Base-by-base conservation (phyloP, 2,888 invertebrate species). In the Ceriagrion tenellum region DNA sequence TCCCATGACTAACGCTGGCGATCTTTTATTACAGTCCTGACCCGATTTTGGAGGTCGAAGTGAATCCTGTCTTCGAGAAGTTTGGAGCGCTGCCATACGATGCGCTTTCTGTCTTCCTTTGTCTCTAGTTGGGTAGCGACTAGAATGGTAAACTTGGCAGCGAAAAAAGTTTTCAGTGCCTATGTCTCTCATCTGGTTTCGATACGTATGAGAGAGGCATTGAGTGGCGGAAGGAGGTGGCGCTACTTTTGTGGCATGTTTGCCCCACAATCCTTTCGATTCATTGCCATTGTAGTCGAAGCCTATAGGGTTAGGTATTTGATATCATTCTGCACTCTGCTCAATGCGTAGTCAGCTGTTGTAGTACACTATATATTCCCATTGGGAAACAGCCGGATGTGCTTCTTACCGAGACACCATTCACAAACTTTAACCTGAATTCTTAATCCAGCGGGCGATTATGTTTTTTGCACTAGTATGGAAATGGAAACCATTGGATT, bases 21-120 rank as follows among this genome's bases (percentile, higher is more conserved):
- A 74, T 74, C 74, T 74, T 74, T 74, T 74, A 74, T 74, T 74
- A 74, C 30, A 74, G 74, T 30, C 74, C n/a, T 74, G 74, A 74
- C 74, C 74, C 74, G 74, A 74, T 74, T 74, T 74, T 30, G 74
- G n/a, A 30, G 74, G 74, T 74, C 74, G 74, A 74, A 74, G 74
- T 74, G 74, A 74, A 30, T 74, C 74, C 74, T 74, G 74, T 74
- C 74, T 74, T 74, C 74, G 30, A 30, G 74, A 74, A 74, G 74
- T 74, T 74, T 74, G 74, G 74, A 74, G 74, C 30, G 74, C n/a
- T 74, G 74, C 74, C 74, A 74, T 74, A 30, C 6, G n/a, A 30
- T 74, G 74, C 74, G n/a, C 74, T 74, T 74, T 74, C 74, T 74
- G 74, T 30, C 30, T 30, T 74, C 30, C 74, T 30, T 30, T 30